Conservation (phyloP, 2,797 vertebrate species). For the Pteropus rufus region DNA sequence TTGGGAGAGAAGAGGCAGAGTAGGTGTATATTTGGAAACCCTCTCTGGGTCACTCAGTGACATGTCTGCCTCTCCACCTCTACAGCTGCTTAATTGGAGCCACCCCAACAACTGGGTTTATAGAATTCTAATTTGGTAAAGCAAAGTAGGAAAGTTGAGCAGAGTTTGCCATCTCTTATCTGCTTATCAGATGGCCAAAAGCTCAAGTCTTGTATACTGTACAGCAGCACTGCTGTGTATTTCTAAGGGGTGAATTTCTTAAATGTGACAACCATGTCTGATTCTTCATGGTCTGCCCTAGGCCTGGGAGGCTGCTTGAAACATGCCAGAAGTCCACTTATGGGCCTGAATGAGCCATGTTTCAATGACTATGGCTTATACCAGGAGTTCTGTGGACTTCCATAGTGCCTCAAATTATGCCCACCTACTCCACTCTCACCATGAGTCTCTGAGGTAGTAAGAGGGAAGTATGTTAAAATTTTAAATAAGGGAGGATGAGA, state of each 20-base stretch:
- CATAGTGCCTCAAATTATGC: neutral
- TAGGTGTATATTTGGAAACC: neutral
- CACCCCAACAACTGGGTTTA: neutral
- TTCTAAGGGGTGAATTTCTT: neutral
- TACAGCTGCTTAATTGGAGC: neutral
- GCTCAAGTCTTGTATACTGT: neutral
- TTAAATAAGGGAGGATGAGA: neutral
- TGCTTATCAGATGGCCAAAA: neutral
- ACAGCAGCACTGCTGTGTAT: neutral
- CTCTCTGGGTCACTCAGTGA: neutral
- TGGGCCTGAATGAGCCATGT: neutral
- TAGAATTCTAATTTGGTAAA: neutral
- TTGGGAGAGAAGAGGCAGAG: neutral
- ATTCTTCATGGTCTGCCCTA: neutral
- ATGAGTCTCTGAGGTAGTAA: neutral
- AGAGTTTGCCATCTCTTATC: neutral
- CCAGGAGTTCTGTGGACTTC: neutral
- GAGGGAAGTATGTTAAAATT: neutral
- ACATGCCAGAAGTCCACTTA: neutral
- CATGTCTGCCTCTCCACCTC: no score
- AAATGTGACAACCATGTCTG: neutral
- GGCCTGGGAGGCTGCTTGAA: neutral
- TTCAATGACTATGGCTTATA: neutral
- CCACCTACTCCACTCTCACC: neutral
- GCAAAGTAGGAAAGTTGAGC: neutral